Percentiles rank a stretch among this genome's conserved stretches.
These are phyloP conservation scores for Gambusia holbrooki DNA, from an alignment of 2,113 vertebrate genomes.

Conservation along the genomic window DNA sequence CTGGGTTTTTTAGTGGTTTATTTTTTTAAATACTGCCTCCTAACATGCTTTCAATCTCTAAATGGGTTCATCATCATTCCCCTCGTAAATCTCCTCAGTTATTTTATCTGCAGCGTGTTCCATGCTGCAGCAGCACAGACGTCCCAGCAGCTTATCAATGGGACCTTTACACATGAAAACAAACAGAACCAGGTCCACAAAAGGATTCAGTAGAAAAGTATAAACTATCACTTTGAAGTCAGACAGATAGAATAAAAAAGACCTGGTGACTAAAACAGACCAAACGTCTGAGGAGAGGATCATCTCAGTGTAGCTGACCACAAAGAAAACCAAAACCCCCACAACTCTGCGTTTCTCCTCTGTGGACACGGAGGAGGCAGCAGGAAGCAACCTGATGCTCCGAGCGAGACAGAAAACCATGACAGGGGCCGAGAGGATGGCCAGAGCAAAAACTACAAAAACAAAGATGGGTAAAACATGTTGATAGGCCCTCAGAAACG, in stretches of 20 bases:
- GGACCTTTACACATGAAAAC: not conserved
- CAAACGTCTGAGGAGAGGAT: not conserved
- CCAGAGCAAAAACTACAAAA: not conserved
- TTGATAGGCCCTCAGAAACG: not conserved
- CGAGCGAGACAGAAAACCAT: constrained; percentile 11
- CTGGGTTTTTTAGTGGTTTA: too few species aligned
- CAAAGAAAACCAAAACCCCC: not conserved
- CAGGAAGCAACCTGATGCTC: constrained; percentile 6
- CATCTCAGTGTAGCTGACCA: constrained; percentile 13
- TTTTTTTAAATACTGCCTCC: too few species aligned
- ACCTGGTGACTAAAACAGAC: not conserved
- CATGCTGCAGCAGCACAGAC: not conserved
- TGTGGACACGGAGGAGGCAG: not conserved
- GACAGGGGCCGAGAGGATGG: not conserved
- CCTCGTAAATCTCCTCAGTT: not conserved
- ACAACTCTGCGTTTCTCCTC: constrained; percentile 22
- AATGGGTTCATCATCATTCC: not conserved
- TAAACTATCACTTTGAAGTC: not conserved
- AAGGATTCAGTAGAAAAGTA: not conserved
- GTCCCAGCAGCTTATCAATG: not conserved
- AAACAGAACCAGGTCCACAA: not conserved
- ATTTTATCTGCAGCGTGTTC: not conserved
- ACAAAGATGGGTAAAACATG: not conserved
- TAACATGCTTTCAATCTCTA: not conserved
- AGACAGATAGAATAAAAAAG: not conserved